Evolutionary conservation across 2,888 invertebrate genomes (phyloP).

Genomic region (Nowickia ferox): DNA sequence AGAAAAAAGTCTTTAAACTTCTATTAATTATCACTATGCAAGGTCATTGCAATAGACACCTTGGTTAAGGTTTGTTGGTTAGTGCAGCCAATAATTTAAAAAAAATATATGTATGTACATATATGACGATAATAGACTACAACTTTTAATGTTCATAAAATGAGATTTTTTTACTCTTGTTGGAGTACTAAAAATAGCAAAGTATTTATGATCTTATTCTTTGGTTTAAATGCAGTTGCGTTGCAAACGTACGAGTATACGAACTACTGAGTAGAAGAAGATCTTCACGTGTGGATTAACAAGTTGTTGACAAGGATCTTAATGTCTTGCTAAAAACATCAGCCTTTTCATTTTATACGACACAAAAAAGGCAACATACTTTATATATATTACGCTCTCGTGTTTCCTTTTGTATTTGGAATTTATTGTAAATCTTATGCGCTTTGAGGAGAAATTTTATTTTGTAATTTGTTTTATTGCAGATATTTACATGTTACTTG

Average conservation of each 20-base stretch:
- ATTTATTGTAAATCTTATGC: constrained; percentile 9
- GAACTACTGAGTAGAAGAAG: constrained; percentile 21
- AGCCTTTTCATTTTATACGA: constrained; percentile 7
- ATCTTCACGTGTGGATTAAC: constrained; percentile 69
- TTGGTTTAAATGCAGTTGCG: constrained; percentile 1
- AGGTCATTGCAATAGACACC: constrained; percentile 65
- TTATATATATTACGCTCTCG: constrained; percentile 1
- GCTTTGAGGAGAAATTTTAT: not conserved
- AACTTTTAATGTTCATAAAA: constrained; percentile 64
- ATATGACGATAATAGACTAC: constrained; percentile 36
- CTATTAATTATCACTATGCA: constrained; percentile 69
- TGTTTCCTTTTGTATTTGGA: not conserved
- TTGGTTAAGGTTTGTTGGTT: constrained; percentile 42
- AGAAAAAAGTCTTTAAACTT: constrained; percentile 64
- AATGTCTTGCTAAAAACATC: constrained; percentile 64
- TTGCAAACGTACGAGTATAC: constrained; percentile 18
- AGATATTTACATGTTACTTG: too few relatives aligned
- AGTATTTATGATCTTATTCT: constrained; percentile 43
- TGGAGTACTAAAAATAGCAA: constrained; percentile 65
- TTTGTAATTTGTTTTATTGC: too few relatives aligned
- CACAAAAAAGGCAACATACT: constrained; percentile 5
- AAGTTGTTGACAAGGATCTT: constrained; percentile 72
- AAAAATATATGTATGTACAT: not conserved
- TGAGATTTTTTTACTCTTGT: constrained; percentile 49
- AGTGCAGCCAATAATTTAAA: constrained; percentile 5